Base-by-base conservation (phyloP, 2,888 invertebrate species). In the Itoplectis maculator region DNA sequence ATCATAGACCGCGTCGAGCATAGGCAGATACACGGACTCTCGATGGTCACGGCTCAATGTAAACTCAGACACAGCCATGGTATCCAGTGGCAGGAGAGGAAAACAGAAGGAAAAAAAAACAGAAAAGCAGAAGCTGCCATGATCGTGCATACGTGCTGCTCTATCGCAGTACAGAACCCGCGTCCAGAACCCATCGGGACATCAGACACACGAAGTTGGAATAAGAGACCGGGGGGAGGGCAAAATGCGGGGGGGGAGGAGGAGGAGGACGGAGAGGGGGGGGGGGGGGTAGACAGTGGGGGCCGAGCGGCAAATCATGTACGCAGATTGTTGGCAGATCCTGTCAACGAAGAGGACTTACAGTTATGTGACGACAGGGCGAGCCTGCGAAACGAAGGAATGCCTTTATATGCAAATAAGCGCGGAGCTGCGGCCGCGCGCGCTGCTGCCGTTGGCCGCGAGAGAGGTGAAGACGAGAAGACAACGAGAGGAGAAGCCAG, bases 401-500 rank as follows among this genome's bases (percentile, higher is more conserved):
- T 92, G 92, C 92, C 92, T 92, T 92, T 92, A 92, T 92, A 92
- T 92, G 92, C 92, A 92, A 92, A 92, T 92, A 85, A 89, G 88
- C 84, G 75, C 81, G 82, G 82, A 86, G 85, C 83, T 82, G n/a
- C n/a, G n/a, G n/a, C n/a, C n/a, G n/a, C n/a, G n/a, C n/a, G n/a
- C n/a, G n/a, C n/a, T 79, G 83, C 68, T 78, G 79, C 81, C 73
- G 79, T 83, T 81, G 78, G 63, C n/a, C 51, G 66, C 40, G 73
- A 70, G 29, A 29, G 29, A 29, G 29, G 29, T 29, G 29, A 29
- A 79, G 75, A n/a, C 54, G 77, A 78, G 35, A 29, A 59, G 54
- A 37, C 45, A 66, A 75, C 66, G 59, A 73, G 75, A 86, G 82
- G 51, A 51, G 56, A 47, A 66, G 73, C 40, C 5, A 35, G 65